Conservation (phyloP, 2,113 vertebrate genomes). For the Podilymbus podiceps region DNA sequence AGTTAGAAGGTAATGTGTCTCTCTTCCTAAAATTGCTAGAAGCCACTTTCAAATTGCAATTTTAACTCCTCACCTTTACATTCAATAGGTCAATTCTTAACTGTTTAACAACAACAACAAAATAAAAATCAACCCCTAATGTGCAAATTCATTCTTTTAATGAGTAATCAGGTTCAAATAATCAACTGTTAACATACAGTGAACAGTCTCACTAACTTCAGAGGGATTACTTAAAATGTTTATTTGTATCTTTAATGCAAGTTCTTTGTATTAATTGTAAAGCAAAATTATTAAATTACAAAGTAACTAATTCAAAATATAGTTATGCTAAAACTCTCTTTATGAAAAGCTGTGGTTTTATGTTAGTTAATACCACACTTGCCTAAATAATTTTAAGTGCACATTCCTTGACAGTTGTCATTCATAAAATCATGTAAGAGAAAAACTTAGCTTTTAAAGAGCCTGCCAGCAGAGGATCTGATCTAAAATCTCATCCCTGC, state of each 20-base stretch:
- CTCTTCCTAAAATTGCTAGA: background rate
- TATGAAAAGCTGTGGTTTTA: background rate
- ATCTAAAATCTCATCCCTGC: background rate
- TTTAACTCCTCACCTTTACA: background rate
- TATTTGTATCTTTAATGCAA: background rate
- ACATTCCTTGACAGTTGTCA: background rate
- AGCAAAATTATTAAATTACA: background rate
- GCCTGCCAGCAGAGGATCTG: background rate
- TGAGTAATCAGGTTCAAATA: background rate
- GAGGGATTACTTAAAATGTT: background rate
- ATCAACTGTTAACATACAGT: background rate
- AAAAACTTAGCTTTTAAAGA: background rate
- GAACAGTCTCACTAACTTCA: background rate
- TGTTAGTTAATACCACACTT: background rate
- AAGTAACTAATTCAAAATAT: background rate
- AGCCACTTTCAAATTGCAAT: background rate
- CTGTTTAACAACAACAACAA: background rate
- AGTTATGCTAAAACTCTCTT: background rate
- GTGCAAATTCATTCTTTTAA: background rate
- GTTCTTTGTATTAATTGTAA: background rate
- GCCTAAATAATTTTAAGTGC: background rate
- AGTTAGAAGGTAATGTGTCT: background rate
- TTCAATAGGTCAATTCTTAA: background rate
- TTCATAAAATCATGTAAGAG: background rate
- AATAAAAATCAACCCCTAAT: background rate